Percentiles rank a stretch among this genome's conserved stretches.
Conservation (phyloP, 1,140 invertebrate species). For the Drosophila sechellia region DNA sequence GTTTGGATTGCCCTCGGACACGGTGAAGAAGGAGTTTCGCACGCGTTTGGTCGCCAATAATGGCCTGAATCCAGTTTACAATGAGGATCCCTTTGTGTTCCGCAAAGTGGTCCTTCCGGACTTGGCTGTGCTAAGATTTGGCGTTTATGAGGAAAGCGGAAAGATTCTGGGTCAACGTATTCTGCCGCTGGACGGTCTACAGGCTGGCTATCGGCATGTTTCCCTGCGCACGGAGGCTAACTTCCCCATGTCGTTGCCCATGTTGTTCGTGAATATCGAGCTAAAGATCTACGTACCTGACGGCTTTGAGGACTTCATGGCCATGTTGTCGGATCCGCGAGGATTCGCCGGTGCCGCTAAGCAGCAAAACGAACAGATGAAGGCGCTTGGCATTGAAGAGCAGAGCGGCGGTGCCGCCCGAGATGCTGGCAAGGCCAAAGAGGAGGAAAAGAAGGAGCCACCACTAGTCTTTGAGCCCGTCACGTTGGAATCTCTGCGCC, state of each 20-base stretch:
- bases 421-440: conserved; percentile 86
- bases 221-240: conserved; percentile 99
- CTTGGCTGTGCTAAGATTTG: conserved; percentile 98
- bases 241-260: conserved; percentile 99
- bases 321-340: conserved; percentile 97
- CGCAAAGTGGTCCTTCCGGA: conserved; percentile 99
- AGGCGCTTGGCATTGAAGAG: conserved; percentile 96
- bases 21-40: conserved; percentile 98
- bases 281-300: conserved; percentile 99
- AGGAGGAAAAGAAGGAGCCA: conserved; percentile 90
- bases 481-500: conserved; percentile 94
- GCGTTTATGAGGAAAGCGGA: conserved; percentile 99
- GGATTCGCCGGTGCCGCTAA: conserved; percentile 95
- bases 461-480: conserved; percentile 95
- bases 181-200: conserved; percentile 98
- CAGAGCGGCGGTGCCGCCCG: conserved; percentile 86
- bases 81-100: conserved; percentile 99
- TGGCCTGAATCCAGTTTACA: conserved; percentile 98
- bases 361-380: conserved; percentile 95
- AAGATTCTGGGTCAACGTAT: conserved; percentile 99
- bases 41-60: conserved; percentile 98
- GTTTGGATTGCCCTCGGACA: conserved; percentile 99
- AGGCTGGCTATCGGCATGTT: conserved; percentile 98
- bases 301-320: conserved; percentile 99
- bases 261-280: conserved; percentile 99